A percentile compares a stretch with the other conserved stretches of the same genome.
phyloP scores from a whole-genome alignment of 2,113 vertebrate genomes.

The Mungos mungo region DNA sequence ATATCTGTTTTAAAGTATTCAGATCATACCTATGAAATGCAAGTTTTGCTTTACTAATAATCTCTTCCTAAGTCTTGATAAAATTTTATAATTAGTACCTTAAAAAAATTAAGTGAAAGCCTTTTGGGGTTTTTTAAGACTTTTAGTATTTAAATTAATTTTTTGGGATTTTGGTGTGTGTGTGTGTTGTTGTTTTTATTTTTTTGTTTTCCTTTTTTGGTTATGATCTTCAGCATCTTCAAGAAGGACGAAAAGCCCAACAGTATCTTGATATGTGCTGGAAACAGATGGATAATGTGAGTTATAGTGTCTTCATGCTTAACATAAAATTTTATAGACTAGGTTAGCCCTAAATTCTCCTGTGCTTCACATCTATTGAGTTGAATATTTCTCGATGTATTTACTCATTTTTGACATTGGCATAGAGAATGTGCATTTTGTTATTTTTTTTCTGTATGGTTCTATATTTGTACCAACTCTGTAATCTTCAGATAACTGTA shows the following conservation, averaged over 20 bases:
- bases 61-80: conserved; percentile 43
- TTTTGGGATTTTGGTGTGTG: conserved; percentile 3
- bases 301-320: conserved; percentile 75
- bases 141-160: conserved; percentile 57
- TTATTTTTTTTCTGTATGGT: not conserved
- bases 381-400: not conserved
- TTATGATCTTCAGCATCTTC: conserved; percentile 92
- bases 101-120: not conserved
- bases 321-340: conserved; percentile 3
- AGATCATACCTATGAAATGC: not conserved
- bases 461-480: not conserved
- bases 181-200: not conserved
- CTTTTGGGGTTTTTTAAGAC: not conserved
- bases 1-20: conserved; percentile 20
- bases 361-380: not conserved
- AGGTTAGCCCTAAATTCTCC: conserved; percentile 25
- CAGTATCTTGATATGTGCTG: conserved; percentile 98
- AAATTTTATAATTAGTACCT: conserved; percentile 30
- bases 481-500: not conserved
- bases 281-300: conserved; percentile 99
- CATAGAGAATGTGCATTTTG: not conserved
- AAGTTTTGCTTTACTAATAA: not conserved
- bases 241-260: conserved; percentile 97
- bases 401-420: conserved; percentile 44
- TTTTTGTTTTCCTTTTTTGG: not conserved